Evolutionary conservation across 53 echinoderm and acorn worm genomes (phyloP).

Genomic region (Holothuria leucospilota): DNA sequence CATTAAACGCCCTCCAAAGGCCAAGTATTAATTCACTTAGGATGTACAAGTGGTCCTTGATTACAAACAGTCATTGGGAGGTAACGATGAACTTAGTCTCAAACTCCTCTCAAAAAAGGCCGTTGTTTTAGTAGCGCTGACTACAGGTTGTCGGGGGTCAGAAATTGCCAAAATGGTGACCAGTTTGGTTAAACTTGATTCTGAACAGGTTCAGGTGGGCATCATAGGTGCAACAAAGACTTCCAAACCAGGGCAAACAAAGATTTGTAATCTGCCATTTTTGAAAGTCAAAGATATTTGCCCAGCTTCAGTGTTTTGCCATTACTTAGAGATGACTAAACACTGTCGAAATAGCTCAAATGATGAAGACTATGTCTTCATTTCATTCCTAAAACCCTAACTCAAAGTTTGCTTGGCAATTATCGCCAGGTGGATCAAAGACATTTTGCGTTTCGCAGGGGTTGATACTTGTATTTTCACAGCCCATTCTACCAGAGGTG

Average conservation of each 20-base stretch:
- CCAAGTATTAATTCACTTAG: conserved; percentile 9
- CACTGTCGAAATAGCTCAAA: not conserved
- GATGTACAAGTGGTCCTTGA: conserved; percentile 1
- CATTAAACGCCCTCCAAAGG: not conserved
- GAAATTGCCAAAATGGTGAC: conserved; percentile 8
- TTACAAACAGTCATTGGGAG: not conserved
- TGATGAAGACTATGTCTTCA: conserved; percentile 1
- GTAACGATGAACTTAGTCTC: not conserved
- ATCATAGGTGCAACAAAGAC: conserved; percentile 2
- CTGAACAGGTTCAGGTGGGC: not conserved
- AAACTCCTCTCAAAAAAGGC: conserved; percentile 10
- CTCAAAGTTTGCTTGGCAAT: too few relatives aligned
- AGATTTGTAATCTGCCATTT: not conserved
- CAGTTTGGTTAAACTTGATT: too few relatives aligned
- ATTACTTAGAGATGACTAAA: not conserved
- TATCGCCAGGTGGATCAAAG: too few relatives aligned
- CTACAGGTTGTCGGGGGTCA: conserved; percentile 13
- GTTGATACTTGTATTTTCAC: too few relatives aligned
- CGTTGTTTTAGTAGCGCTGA: not conserved
- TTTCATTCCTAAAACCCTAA: not conserved
- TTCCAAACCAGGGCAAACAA: conserved; percentile 1
- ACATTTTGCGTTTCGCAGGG: too few relatives aligned
- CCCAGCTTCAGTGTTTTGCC: not conserved
- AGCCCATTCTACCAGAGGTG: too few relatives aligned
- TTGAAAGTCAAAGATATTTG: not conserved